Base-by-base conservation (phyloP, 2,113 vertebrate species). In the Pagrus major region DNA sequence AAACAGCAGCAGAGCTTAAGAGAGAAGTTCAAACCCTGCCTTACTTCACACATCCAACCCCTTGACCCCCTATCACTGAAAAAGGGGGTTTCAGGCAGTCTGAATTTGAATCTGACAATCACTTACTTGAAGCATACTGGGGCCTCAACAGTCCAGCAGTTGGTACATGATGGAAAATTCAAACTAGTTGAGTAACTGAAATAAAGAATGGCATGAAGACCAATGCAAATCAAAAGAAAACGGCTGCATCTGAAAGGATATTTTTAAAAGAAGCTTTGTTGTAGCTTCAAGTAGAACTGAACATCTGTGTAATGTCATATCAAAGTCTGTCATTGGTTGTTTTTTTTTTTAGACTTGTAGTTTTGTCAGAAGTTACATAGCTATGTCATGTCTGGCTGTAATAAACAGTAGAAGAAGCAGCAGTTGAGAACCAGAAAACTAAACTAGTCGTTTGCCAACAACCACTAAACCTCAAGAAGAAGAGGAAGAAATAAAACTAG, bases 111-210 rank as follows among this genome's bases (percentile, higher is more conserved):
- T 51, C n/a, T 16, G 42, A 41, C 8, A 35, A 20, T 29, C 35
- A 44, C 25, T 21, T 71, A 5, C 65, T 71, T 25, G 12, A 71
- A 58, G 27, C 27, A 55, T 31, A 39, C 35, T 55, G 52, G n/a
- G 6, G 29, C 21, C 25, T 51, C 31, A 29, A n/a, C 2, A 23
- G 35, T 49, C 23, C 16, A 16, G 5, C 3, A 39, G 4, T 37
- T 25, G 9, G 27, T 8, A 20, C 42, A 14, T n/a, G 46, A 37
- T 3, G 6, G 21, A n/a, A n/a, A n/a, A n/a, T n/a, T n/a, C n/a
- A n/a, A n/a, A n/a, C n/a, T n/a, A n/a, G n/a, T n/a, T n/a, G n/a
- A n/a, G n/a, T n/a, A n/a, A n/a, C n/a, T n/a, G n/a, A 39, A 59
- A 44, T 3, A 29, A 12, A 42, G 18, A 55, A 56, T 27, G 49